Evolutionary conservation across 2,797 vertebrate genomes (phyloP).

Genomic region (Sardinella longiceps): DNA sequence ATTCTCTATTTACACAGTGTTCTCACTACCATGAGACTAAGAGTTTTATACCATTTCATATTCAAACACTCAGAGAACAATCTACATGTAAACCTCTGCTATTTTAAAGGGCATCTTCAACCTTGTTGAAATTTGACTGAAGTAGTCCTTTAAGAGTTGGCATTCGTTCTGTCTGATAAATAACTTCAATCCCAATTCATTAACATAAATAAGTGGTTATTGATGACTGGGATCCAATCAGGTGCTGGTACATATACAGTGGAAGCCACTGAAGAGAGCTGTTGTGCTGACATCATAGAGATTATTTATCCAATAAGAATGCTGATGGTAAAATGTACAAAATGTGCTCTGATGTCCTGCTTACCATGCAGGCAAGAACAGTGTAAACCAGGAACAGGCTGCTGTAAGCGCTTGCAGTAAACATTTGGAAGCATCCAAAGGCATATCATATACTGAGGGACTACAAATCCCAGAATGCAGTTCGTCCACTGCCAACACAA

Average conservation of each 20-base stretch:
- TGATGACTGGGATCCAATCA: background rate
- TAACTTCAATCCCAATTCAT: background rate
- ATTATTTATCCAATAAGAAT: background rate
- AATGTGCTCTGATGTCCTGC: background rate
- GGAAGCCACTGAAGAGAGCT: background rate
- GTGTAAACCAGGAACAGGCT: background rate
- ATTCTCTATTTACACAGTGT: background rate
- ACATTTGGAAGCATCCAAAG: background rate
- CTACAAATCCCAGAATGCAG: background rate
- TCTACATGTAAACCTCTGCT: background rate
- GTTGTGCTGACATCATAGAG: background rate
- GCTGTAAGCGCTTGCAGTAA: background rate
- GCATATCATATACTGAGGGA: background rate
- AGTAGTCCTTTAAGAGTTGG: background rate
- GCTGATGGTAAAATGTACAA: background rate
- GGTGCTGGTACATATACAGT: background rate
- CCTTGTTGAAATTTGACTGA: too few species aligned
- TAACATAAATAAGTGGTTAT: background rate
- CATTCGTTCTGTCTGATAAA: background rate
- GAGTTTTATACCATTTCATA: background rate
- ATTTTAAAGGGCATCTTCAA: too few species aligned
- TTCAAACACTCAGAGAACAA: background rate
- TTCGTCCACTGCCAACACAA: background rate
- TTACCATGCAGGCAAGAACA: background rate
- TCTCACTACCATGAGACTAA: background rate